Percentiles rank a stretch among this genome's conserved stretches.
Evolutionary conservation across 2,113 vertebrate genomes (phyloP).

Genomic region (Mustela nigripes): DNA sequence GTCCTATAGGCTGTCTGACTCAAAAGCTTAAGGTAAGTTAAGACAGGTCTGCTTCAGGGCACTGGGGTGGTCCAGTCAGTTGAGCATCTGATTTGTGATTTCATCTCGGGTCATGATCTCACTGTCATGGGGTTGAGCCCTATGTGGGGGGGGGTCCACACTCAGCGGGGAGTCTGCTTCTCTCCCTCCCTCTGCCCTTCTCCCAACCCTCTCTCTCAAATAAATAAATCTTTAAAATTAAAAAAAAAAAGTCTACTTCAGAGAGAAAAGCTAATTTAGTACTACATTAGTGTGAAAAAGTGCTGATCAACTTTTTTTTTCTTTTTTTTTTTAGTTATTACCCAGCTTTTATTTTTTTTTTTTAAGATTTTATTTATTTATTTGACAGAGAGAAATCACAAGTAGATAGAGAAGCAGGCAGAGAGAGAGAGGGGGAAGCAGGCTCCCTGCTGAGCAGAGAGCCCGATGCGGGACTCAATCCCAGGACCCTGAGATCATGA

Average conservation of each 20-base stretch:
- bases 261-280: conserved; percentile 39
- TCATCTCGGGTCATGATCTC: neutral
- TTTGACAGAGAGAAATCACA: too few species aligned
- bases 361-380: too few species aligned
- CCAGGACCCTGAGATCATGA: too few species aligned
- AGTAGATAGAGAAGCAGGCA: too few species aligned
- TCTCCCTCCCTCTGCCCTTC: neutral
- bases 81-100: neutral
- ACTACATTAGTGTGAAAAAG: neutral
- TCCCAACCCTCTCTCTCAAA: neutral
- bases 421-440: too few species aligned
- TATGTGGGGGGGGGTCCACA: neutral
- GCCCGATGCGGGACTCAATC: too few species aligned
- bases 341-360: neutral
- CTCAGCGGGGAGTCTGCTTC: neutral
- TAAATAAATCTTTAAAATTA: neutral
- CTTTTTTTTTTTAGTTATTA: neutral
- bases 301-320: neutral
- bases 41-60: neutral
- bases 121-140: neutral
- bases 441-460: too few species aligned
- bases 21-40: conserved; percentile 33
- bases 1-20: neutral
- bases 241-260: neutral
- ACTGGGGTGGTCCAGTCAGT: neutral